Conservation (phyloP, 2,888 invertebrate species). For the Noctua pronuba region DNA sequence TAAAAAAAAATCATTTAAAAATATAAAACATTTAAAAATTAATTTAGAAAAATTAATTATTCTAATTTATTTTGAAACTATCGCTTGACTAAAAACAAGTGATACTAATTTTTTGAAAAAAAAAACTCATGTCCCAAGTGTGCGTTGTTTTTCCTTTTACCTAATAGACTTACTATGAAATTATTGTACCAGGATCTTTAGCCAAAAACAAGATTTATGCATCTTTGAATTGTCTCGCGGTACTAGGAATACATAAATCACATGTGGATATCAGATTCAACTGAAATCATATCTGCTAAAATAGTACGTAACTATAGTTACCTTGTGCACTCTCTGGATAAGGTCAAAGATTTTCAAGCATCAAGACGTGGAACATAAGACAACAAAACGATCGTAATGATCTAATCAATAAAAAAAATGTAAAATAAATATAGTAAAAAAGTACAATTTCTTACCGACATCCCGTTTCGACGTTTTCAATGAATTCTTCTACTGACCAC, state of each 20-base stretch:
- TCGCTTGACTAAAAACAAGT: background rate
- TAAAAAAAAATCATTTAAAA: too few species aligned
- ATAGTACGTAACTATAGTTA: background rate
- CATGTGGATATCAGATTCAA: conserved; percentile 9
- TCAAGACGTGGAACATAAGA: background rate
- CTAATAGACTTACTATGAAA: background rate
- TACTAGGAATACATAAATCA: conserved; percentile 40
- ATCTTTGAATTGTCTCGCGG: conserved; percentile 25
- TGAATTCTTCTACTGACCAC: conserved; percentile 96
- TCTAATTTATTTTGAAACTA: too few species aligned
- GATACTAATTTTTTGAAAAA: background rate
- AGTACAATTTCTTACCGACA: conserved; percentile 89
- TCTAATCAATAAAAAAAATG: too few species aligned
- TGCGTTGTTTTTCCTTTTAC: background rate
- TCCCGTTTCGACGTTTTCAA: conserved; percentile 95
- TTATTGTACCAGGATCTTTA: background rate
- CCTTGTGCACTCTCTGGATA: too few species aligned
- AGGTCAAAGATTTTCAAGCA: too few species aligned
- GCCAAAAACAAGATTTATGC: conserved; percentile 18
- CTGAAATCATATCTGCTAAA: conserved; percentile 2
- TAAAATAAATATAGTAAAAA: background rate
- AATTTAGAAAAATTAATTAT: too few species aligned
- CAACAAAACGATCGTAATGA: background rate
- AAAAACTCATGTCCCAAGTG: background rate
- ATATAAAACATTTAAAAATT: too few species aligned